Evolutionary conservation across 2,888 invertebrate species (phyloP), one percentile per base, ranked within the genome.

Genomic region (Himalopsyche japonica): DNA sequence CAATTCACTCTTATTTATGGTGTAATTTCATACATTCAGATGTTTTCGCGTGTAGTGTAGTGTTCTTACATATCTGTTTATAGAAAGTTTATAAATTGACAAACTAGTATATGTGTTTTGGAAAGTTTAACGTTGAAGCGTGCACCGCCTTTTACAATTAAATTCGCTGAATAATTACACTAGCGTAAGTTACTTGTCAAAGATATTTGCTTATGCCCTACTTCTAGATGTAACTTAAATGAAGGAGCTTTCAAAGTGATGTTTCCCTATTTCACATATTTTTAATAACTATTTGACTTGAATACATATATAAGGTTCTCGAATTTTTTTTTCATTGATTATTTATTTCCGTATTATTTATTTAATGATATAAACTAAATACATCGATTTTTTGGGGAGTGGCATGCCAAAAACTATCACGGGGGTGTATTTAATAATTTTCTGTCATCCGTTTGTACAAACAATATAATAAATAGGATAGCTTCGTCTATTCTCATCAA

Each of bases 141-240:
- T 57, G 15, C 24, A 57, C 57, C 24, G 57, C 57, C 57, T 20
- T 57, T 76, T 78, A 78, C 37, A 78, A 78, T 78, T 78, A 78
- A 37, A 84, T 84, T 78, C 84, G 48, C 81, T 81, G 37, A 77
- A 81, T 78, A 84, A 84, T 81, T 79, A 84, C n/a, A 78, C 48
- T 57, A 30, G 27, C 81, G 81, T 57, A 57, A 57, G 57, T 57
- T 20, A 57, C 57, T 84, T 84, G 84, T 84, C 84, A 84, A 84
- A 84, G 84, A 84, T 84, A 81, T 84, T 84, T 84, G 84, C 57
- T 43, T 57, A 57, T 20, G 15, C 20, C 24, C 8, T 10, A 49
- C 57, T 57, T 57, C 20, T 57, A 20, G 7, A 20, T 57, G 57
- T 8, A 10, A 57, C 76, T 76, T 32, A 3, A 76, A 3, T 34